Percentiles rank a stretch among this genome's conserved stretches.
These are phyloP conservation scores for Sebastiscus albofasciatus DNA, from an alignment of 2,797 vertebrate genomes.

Conservation along the genomic window DNA sequence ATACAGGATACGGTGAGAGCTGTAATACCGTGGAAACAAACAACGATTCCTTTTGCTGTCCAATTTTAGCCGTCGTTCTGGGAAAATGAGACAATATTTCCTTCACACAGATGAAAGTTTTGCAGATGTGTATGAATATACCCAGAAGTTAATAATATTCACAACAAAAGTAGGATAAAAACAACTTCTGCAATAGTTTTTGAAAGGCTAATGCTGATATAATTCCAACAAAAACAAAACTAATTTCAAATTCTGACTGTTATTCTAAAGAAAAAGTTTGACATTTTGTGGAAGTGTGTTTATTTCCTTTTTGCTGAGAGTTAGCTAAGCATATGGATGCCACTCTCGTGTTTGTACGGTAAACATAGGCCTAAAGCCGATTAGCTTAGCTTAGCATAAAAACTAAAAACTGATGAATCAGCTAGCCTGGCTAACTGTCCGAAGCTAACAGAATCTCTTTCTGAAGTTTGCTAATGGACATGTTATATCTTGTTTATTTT, in stretches of 20 bases:
- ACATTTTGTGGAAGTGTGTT: not conserved
- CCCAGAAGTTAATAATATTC: constrained; percentile 19
- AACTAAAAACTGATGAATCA: not conserved
- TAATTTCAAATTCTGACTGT: not conserved
- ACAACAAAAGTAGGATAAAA: constrained; percentile 7
- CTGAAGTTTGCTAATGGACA: not conserved
- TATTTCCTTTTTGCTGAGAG: not conserved
- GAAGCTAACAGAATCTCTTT: not conserved
- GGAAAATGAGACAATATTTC: constrained; percentile 3
- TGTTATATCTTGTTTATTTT: too few relatives aligned
- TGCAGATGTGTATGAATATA: constrained; percentile 33
- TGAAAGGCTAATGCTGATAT: constrained; percentile 1
- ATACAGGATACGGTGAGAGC: constrained; percentile 18
- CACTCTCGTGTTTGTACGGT: not conserved
- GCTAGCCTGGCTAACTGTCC: not conserved
- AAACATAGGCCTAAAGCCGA: not conserved
- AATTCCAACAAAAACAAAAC: not conserved
- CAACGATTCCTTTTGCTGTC: constrained; percentile 9
- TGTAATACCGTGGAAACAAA: constrained; percentile 32
- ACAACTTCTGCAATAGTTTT: constrained; percentile 13
- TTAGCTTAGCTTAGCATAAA: constrained; percentile 14
- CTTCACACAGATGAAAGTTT: not conserved
- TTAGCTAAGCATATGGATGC: not conserved
- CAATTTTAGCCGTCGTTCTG: not conserved
- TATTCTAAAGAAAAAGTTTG: not conserved